Percentiles rank a stretch among this genome's conserved stretches.
Evolutionary conservation across 2,797 vertebrate species (phyloP).

Genomic region (Trachurus trachurus): DNA sequence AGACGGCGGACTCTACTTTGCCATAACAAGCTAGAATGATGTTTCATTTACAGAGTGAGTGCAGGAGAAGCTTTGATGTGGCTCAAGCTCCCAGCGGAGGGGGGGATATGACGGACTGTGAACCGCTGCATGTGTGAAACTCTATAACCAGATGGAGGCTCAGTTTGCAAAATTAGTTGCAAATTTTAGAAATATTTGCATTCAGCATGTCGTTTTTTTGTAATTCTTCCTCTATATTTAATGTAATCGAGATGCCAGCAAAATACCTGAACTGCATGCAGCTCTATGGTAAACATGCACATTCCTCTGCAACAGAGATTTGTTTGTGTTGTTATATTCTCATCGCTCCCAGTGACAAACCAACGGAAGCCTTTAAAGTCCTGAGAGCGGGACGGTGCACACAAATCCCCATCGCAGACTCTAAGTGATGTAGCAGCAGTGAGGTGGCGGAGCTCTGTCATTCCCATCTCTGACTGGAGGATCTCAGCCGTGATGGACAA

Average conservation of each 20-base stretch:
- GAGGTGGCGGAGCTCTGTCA: slow-evolving; percentile 63
- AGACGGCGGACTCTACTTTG: slow-evolving; percentile 48
- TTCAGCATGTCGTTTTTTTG: neutral
- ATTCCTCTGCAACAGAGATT: slow-evolving; percentile 20
- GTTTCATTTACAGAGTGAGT: slow-evolving; percentile 64
- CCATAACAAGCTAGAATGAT: slow-evolving; percentile 63
- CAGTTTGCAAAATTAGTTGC: neutral
- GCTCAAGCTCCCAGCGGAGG: slow-evolving; percentile 47
- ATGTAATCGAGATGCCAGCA: neutral
- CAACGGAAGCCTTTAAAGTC: slow-evolving; percentile 46
- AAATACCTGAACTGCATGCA: slow-evolving; percentile 4
- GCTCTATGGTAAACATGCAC: slow-evolving; percentile 15
- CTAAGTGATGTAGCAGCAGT: slow-evolving; percentile 61
- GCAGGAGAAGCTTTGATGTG: slow-evolving; percentile 61
- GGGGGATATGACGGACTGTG: slow-evolving; percentile 31
- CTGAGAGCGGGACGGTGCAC: slow-evolving; percentile 17
- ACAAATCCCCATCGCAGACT: slow-evolving; percentile 49
- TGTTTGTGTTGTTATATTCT: slow-evolving; percentile 9
- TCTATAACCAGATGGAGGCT: slow-evolving; percentile 43
- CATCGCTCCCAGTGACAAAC: slow-evolving; percentile 38
- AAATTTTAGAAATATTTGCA: neutral
- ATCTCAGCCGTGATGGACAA: slow-evolving; percentile 66
- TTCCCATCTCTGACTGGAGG: slow-evolving; percentile 65
- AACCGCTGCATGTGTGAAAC: slow-evolving; percentile 51
- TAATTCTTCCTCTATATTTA: neutral